phyloP scores from a whole-genome alignment of 2,888 invertebrate genomes.

The Zhuqinia jingwanae region DNA sequence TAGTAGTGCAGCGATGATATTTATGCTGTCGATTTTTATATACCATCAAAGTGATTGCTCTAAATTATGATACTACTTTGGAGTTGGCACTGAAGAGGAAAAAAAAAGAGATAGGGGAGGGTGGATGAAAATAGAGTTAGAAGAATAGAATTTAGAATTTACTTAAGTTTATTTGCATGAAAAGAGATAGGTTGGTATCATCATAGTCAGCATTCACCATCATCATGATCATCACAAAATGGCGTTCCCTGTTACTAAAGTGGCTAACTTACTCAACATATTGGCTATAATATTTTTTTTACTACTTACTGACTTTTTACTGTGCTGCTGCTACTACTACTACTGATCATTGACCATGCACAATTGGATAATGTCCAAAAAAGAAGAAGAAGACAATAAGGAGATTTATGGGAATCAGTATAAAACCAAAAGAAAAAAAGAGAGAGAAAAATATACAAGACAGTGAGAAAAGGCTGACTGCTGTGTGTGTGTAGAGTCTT shows the following conservation, averaged over 20 bases:
- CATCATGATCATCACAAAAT: neutral
- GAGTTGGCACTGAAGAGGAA: slow-evolving; percentile 23
- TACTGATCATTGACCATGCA: slow-evolving; percentile 47
- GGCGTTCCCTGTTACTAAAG: neutral
- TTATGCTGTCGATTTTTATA: neutral
- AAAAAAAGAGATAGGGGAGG: neutral
- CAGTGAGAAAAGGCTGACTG: neutral
- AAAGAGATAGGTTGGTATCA: too few species aligned
- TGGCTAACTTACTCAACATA: neutral
- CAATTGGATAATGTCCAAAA: slow-evolving; percentile 64
- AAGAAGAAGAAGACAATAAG: neutral
- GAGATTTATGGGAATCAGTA: slow-evolving; percentile 45
- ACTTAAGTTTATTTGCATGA: too few species aligned
- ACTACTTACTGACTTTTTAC: too few species aligned
- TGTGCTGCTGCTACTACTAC: neutral
- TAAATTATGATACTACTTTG: slow-evolving; percentile 13
- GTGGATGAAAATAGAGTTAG: slow-evolving; percentile 8
- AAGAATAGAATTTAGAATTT: too few species aligned
- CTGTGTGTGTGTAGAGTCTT: neutral
- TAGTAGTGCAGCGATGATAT: too few species aligned
- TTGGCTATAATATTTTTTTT: neutral
- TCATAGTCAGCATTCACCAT: neutral
- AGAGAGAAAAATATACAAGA: neutral
- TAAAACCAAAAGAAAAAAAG: neutral
- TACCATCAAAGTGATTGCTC: neutral